Conservation (phyloP, 2,113 vertebrate genomes). For the Channa argus region DNA sequence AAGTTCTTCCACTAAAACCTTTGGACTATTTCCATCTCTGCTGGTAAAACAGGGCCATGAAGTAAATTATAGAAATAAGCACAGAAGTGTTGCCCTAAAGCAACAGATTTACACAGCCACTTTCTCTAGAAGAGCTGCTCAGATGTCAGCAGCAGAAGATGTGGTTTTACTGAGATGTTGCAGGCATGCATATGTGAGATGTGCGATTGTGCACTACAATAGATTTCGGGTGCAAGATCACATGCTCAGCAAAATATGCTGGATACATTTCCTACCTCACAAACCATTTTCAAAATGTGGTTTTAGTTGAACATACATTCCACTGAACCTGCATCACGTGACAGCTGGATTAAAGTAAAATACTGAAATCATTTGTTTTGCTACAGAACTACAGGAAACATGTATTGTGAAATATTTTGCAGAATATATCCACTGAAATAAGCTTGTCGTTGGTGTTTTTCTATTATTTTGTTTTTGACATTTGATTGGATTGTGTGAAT, state of each 20-base stretch:
- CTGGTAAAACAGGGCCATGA: not conserved
- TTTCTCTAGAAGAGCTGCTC: slow-evolving; percentile 1
- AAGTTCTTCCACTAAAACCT: no score
- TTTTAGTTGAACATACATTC: not conserved
- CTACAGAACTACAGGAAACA: not conserved
- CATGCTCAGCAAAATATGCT: slow-evolving; percentile 32
- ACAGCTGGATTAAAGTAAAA: not conserved
- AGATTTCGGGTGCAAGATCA: slow-evolving; percentile 22
- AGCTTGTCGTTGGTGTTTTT: no score
- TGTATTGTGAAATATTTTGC: not conserved
- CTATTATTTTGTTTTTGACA: no score
- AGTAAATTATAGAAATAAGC: not conserved
- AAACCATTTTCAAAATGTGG: slow-evolving; percentile 1
- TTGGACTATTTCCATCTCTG: not conserved
- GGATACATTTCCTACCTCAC: slow-evolving; percentile 35
- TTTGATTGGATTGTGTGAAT: no score
- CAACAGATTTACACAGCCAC: not conserved
- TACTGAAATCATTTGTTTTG: not conserved
- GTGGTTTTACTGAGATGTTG: slow-evolving; percentile 37
- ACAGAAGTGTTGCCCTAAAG: not conserved
- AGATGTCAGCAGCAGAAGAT: slow-evolving; percentile 17
- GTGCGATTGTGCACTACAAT: not conserved
- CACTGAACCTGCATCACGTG: not conserved
- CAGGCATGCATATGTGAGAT: not conserved
- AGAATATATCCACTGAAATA: not conserved